Conservation (phyloP, 2,797 vertebrate genomes). For the Botia kubotai region DNA sequence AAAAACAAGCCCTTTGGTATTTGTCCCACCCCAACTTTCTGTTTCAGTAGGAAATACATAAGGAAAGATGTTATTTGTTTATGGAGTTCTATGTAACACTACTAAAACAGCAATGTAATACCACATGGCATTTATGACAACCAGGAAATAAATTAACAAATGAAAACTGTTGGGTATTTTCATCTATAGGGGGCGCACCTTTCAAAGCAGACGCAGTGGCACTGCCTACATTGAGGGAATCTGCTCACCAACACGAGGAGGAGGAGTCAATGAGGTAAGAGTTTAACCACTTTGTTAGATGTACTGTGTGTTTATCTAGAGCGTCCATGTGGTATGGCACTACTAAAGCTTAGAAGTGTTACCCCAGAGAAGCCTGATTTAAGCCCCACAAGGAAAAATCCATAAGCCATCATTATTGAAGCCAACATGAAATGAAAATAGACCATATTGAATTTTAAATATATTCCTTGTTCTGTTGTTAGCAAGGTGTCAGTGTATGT, state of each 20-base stretch:
- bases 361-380: no score
- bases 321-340: not conserved
- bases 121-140: not conserved
- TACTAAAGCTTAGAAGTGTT: no score
- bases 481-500: no score
- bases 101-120: not conserved
- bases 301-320: not conserved
- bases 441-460: no score
- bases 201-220: conserved; percentile 91
- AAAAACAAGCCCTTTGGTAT: not conserved
- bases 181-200: conserved; percentile 85
- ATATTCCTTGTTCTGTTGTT: no score
- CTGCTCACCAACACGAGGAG: conserved; percentile 85
- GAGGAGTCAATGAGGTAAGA: conserved; percentile 91
- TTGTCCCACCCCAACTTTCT: not conserved
- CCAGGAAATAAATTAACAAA: not conserved
- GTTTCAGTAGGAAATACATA: not conserved
- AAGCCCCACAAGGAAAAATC: no score
- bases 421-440: no score
- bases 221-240: conserved; percentile 92
- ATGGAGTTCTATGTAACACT: no score
- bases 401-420: no score
- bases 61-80: not conserved
- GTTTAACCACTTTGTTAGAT: not conserved
- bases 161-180: not conserved